Conservation (phyloP, 2,888 invertebrate species). For the Stenoptilia bipunctidactyla region DNA sequence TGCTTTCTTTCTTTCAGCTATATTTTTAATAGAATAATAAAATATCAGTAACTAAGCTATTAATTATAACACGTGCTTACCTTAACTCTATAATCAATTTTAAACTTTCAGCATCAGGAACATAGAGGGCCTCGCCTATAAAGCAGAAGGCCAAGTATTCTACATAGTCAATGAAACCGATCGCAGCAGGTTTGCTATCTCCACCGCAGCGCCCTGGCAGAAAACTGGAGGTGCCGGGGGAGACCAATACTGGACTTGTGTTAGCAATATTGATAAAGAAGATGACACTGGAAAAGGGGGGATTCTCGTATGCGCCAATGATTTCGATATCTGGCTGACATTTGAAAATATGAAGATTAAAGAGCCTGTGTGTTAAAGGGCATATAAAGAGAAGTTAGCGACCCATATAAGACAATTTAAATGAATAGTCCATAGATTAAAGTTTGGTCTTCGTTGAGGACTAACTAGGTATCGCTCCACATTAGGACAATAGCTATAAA, state of each 20-base stretch:
- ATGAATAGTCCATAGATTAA: no score
- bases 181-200: slow-evolving; percentile 33
- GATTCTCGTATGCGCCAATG: slow-evolving; percentile 28
- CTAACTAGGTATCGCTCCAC: no score
- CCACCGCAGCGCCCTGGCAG: slow-evolving; percentile 28
- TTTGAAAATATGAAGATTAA: slow-evolving; percentile 42
- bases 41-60: no score
- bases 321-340: slow-evolving; percentile 32
- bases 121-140: slow-evolving; percentile 37
- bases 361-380: slow-evolving; percentile 37
- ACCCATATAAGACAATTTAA: no score
- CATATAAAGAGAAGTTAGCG: no score
- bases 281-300: slow-evolving; percentile 23
- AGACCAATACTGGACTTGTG: slow-evolving; percentile 34
- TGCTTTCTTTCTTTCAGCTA: no score
- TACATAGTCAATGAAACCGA: slow-evolving; percentile 32
- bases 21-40: no score
- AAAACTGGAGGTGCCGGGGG: slow-evolving; percentile 15
- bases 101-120: slow-evolving; percentile 35
- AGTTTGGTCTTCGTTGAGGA: no score
- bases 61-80: no score
- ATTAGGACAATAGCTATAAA: no score
- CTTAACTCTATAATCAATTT: no score
- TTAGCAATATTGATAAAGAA: slow-evolving; percentile 25
- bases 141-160: slow-evolving; percentile 20